phyloP scores from a whole-genome alignment of 2,888 invertebrate species.

The Pseudolycoriella hygida region DNA sequence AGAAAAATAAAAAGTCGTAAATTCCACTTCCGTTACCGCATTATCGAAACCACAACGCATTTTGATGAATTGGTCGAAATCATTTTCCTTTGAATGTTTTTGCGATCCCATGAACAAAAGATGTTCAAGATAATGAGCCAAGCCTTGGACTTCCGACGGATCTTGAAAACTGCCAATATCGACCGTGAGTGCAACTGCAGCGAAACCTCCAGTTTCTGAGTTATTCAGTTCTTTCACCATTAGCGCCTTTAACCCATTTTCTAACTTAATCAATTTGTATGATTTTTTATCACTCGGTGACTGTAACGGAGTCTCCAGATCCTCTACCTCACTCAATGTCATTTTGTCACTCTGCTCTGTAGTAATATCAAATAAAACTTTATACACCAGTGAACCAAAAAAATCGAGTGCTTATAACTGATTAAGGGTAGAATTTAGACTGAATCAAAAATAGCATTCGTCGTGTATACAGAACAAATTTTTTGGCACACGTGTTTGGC shows the following conservation, averaged over 20 bases:
- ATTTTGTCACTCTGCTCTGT: too few species aligned
- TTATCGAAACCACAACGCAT: slow-evolving; percentile 75
- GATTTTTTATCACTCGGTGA: slow-evolving; percentile 56
- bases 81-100: slow-evolving; percentile 74
- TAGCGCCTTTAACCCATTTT: slow-evolving; percentile 52
- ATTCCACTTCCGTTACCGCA: slow-evolving; percentile 74
- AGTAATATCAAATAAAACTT: too few species aligned
- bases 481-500: too few species aligned
- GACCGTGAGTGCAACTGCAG: slow-evolving; percentile 58
- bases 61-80: slow-evolving; percentile 62
- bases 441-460: too few species aligned
- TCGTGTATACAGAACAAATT: too few species aligned
- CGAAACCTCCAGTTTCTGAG: slow-evolving; percentile 25
- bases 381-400: too few species aligned
- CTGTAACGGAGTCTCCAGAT: slow-evolving; percentile 41
- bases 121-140: slow-evolving; percentile 76
- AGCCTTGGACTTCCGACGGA: slow-evolving; percentile 53
- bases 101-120: slow-evolving; percentile 91
- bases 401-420: too few species aligned
- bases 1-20: slow-evolving; percentile 79
- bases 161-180: slow-evolving; percentile 66
- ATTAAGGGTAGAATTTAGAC: too few species aligned
- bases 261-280: background rate
- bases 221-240: slow-evolving; percentile 46
- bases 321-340: background rate